Evolutionary conservation across 1,140 invertebrate genomes (phyloP), one percentile per base, ranked within the genome.

Genomic region (Meteorus sp.): DNA sequence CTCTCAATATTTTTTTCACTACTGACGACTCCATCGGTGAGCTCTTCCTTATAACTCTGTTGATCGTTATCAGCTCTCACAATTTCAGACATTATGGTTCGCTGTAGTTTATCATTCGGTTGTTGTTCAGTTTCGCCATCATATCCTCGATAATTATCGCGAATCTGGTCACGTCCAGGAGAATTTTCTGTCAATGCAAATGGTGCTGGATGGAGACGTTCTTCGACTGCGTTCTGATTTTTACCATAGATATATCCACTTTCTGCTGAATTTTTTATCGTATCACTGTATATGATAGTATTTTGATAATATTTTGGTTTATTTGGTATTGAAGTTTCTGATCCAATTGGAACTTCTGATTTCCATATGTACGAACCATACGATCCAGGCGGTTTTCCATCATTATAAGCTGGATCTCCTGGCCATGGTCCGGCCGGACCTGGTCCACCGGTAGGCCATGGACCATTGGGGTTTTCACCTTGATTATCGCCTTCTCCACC

Each of bases 341-440:
- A 9, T 5, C 4, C 8, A 2, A 17, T 48, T n/a, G n/a, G 23
- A 13, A 19, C 19, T 29, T 29, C 27, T 29, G 27, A 20, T 5
- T 9, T 11, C 9, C 19, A 19, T 17, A 11, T 9, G 20, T 44
- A 44, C 15, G 15, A 15, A 31, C 45, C 50, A 19, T 23, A 22
- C 2, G 13, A 31, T 31, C 11, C 19, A 3, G 29, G 31, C 13
- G 33, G 23, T 5, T 25, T 20, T 1, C 35, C 55, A 43, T 60
- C 61, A 3, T 59, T 52, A 50, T 66, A 70, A 45, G 53, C 66
- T 41, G 73, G 74, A 56, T 76, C 74, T 9, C 74, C 74, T 22
- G 74, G 74, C 74, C 74, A 76, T 47, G 74, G 71, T 3, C 74
- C 74, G 29, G 73, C 59, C 0, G 74, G 74, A n/a, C 74, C 74